phyloP scores from a whole-genome alignment of 2,888 invertebrate species.

The Tenthredo scrophulariae region DNA sequence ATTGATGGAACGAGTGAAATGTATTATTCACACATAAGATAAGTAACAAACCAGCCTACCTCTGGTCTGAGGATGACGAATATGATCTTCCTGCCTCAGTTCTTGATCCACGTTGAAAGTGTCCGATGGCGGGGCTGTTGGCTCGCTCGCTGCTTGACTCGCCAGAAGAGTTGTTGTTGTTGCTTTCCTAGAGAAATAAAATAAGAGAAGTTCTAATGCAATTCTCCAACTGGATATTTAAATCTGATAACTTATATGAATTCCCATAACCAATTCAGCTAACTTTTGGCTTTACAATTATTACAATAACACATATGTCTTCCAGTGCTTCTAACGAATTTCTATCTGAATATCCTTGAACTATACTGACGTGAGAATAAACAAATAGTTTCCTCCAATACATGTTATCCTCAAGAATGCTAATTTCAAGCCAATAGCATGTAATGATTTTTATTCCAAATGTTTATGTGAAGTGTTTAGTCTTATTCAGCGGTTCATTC shows the following conservation, averaged over 20 bases:
- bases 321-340: neutral
- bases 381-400: neutral
- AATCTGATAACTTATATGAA: slow-evolving; percentile 26
- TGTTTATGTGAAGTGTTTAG: neutral
- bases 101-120: slow-evolving; percentile 60
- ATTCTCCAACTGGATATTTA: slow-evolving; percentile 40
- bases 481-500: slow-evolving; percentile 1
- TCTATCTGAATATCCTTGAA: slow-evolving; percentile 4
- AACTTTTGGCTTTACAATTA: slow-evolving; percentile 30
- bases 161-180: slow-evolving; percentile 76
- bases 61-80: slow-evolving; percentile 73
- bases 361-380: slow-evolving; percentile 20
- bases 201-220: slow-evolving; percentile 36
- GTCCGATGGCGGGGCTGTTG: slow-evolving; percentile 66
- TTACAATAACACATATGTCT: slow-evolving; percentile 3
- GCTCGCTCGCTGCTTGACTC: slow-evolving; percentile 71
- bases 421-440: slow-evolving; percentile 8
- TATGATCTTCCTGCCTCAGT: slow-evolving; percentile 67
- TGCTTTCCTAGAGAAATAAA: slow-evolving; percentile 75
- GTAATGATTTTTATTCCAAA: neutral
- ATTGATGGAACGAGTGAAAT: neutral
- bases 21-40: slow-evolving; percentile 8
- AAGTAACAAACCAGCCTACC: slow-evolving; percentile 74
- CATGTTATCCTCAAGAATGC: neutral
- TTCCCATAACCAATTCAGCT: slow-evolving; percentile 50